These are phyloP conservation scores for Rhodeus uyekii DNA, from an alignment of 2,797 vertebrate genomes.

Conservation along the genomic window DNA sequence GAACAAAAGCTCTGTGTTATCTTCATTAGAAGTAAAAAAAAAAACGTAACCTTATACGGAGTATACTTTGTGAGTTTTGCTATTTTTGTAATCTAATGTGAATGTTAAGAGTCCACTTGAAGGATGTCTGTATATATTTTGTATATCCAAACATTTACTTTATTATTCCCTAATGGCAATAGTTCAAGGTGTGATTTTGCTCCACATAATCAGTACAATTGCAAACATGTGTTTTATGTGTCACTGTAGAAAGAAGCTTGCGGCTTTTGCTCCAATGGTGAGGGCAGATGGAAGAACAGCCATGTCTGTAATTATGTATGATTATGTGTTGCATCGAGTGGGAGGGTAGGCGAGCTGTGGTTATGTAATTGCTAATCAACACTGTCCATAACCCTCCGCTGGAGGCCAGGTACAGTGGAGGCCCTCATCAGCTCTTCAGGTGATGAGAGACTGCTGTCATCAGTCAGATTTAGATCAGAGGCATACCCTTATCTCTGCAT, in stretches of 20 bases:
- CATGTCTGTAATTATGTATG: slow-evolving; percentile 48
- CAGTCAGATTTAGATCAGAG: neutral
- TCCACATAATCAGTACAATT: slow-evolving; percentile 19
- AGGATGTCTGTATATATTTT: neutral
- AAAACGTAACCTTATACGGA: neutral
- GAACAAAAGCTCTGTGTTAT: neutral
- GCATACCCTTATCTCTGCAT: neutral
- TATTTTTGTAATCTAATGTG: neutral
- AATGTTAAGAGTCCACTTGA: neutral
- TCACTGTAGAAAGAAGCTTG: slow-evolving; percentile 2
- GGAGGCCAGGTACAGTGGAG: slow-evolving; percentile 41
- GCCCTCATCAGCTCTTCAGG: slow-evolving; percentile 26
- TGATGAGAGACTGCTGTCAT: slow-evolving; percentile 8
- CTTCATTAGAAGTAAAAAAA: neutral
- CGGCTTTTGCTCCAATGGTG: slow-evolving; percentile 5
- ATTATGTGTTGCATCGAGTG: slow-evolving; percentile 41
- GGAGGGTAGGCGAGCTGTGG: slow-evolving; percentile 31
- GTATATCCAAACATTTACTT: slow-evolving; percentile 18
- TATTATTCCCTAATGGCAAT: slow-evolving; percentile 2
- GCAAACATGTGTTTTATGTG: slow-evolving; percentile 24
- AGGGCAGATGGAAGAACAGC: slow-evolving; percentile 31
- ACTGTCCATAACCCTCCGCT: slow-evolving; percentile 38
- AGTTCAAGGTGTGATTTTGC: slow-evolving; percentile 12
- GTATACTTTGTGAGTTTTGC: neutral
- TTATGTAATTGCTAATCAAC: slow-evolving; percentile 52